Percentiles rank a stretch among this genome's conserved stretches.
phyloP scores from a whole-genome alignment of 92 coral and sea anemone species.

The Phenganax stokvisi region DNA sequence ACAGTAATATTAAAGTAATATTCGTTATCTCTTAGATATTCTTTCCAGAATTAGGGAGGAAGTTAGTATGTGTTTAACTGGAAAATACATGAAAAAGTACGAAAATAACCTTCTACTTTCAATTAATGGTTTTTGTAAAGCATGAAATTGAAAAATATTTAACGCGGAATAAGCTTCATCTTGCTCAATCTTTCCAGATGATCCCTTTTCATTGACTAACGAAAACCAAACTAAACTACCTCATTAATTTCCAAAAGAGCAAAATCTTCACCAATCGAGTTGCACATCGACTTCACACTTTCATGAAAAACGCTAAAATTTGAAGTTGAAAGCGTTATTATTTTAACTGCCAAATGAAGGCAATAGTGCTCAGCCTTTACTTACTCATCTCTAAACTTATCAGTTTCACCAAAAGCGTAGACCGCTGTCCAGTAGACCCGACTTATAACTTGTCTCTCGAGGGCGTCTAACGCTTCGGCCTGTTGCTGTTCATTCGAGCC shows the following conservation, averaged over 20 bases:
- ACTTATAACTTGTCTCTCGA: constrained; percentile 82
- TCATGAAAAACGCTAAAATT: constrained; percentile 67
- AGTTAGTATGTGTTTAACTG: too few relatives aligned
- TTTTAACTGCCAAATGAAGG: too few relatives aligned
- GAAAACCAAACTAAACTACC: constrained; percentile 41
- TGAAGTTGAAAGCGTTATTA: too few relatives aligned
- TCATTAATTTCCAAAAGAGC: constrained; percentile 82
- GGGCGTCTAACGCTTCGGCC: constrained; percentile 59
- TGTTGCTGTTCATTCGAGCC: constrained; percentile 64
- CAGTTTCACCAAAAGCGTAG: constrained; percentile 86
- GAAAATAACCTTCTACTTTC: too few relatives aligned
- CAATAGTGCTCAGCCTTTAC: not conserved
- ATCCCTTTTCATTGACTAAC: not conserved
- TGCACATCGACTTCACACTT: constrained; percentile 63
- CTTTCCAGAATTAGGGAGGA: too few relatives aligned
- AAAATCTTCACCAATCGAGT: constrained; percentile 69
- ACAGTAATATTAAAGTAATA: too few relatives aligned
- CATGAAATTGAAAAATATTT: too few relatives aligned
- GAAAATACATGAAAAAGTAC: too few relatives aligned
- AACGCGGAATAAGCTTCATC: too few relatives aligned
- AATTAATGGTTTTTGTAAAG: too few relatives aligned
- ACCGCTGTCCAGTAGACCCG: constrained; percentile 75
- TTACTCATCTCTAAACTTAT: constrained; percentile 77
- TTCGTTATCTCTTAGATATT: too few relatives aligned
- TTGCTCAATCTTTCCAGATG: too few relatives aligned